Conservation (phyloP, 2,888 invertebrate species). For the Tipula unca region DNA sequence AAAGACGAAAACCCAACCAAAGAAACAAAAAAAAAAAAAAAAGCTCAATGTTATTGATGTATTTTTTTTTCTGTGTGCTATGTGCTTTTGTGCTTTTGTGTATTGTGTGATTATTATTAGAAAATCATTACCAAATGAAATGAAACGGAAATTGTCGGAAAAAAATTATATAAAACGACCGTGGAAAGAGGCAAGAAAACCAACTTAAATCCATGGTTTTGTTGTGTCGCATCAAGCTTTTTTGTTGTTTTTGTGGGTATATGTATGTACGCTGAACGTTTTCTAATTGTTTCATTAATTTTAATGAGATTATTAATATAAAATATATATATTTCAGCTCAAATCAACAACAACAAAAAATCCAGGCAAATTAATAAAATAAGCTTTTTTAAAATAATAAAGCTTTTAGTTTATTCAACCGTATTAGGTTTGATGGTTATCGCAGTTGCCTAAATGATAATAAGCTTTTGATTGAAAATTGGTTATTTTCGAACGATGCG, state of each 20-base stretch:
- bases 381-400: not conserved
- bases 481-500: not conserved
- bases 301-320: not conserved
- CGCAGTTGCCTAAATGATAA: not conserved
- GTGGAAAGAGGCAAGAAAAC: not conserved
- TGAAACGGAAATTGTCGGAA: not conserved
- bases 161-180: not conserved
- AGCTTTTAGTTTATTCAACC: not conserved
- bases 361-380: not conserved
- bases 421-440: not conserved
- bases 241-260: not conserved
- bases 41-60: not conserved
- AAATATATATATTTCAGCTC: not conserved
- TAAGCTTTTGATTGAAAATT: not conserved
- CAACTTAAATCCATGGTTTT: not conserved
- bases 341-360: not conserved
- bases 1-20: not conserved
- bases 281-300: not conserved
- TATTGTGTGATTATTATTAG: not conserved
- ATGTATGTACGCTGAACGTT: not conserved
- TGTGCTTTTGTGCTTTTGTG: slow-evolving; percentile 8
- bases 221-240: not conserved
- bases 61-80: not conserved
- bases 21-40: not conserved
- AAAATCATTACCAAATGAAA: not conserved